phyloP scores from a whole-genome alignment of 2,797 vertebrate species.

The Pogoniulus pusillus region DNA sequence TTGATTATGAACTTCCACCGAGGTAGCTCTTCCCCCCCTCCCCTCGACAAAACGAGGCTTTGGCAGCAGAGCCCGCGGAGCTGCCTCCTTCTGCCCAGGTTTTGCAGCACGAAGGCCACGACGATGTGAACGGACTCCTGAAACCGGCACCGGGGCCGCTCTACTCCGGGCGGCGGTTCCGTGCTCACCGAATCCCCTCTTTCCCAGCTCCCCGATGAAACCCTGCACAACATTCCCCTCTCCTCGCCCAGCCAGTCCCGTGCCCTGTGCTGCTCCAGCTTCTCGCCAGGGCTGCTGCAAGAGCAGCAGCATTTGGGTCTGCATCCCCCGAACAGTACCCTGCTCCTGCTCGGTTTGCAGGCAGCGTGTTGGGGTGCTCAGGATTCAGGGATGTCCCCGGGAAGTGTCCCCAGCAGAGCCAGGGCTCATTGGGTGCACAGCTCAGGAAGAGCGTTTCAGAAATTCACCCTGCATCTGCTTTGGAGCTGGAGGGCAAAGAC shows the following conservation, averaged over 20 bases:
- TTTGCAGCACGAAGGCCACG: conserved; percentile 41
- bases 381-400: not conserved
- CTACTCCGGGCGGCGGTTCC: not conserved
- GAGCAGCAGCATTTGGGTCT: not conserved
- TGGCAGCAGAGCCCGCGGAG: not conserved
- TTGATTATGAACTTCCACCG: not conserved
- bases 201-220: not conserved
- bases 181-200: not conserved
- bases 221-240: not conserved
- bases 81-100: not conserved
- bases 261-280: not conserved
- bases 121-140: conserved; percentile 46
- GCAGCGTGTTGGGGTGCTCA: rapidly evolving
- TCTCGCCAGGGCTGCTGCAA: not conserved
- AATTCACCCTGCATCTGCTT: not conserved
- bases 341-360: not conserved
- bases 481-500: not conserved
- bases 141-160: conserved; percentile 3
- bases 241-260: not conserved
- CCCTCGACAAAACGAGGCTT: not conserved
- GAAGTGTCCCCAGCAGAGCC: not conserved
- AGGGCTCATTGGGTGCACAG: rapidly evolving
- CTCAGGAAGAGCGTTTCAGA: not conserved
- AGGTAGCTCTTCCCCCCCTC: not conserved
- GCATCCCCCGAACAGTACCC: not conserved